phyloP scores from a whole-genome alignment of 2,797 vertebrate species.

The Amphiprion clarkii region DNA sequence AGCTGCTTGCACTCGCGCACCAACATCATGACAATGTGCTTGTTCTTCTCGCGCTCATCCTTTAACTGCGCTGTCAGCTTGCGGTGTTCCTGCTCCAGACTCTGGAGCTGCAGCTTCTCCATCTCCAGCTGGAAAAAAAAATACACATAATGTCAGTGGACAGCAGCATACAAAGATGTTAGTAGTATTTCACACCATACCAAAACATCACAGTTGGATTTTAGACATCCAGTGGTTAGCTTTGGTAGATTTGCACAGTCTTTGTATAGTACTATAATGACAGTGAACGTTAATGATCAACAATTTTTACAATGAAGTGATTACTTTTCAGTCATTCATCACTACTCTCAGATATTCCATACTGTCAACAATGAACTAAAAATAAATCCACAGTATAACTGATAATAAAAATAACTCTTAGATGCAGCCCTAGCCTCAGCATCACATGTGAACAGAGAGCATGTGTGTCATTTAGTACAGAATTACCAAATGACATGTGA shows the following conservation, averaged over 20 bases:
- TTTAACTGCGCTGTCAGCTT: constrained; percentile 92
- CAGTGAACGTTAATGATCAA: too few species aligned
- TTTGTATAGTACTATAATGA: too few species aligned
- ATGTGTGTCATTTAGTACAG: too few species aligned
- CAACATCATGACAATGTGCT: constrained; percentile 96
- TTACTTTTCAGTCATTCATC: neutral
- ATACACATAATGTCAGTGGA: constrained; percentile 19
- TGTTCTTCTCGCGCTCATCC: constrained; percentile 96
- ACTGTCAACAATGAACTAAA: neutral
- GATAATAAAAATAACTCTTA: neutral
- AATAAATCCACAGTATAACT: neutral
- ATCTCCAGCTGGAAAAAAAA: constrained; percentile 91
- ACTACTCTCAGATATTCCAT: too few species aligned
- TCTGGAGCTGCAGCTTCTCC: constrained; percentile 96
- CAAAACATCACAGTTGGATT: neutral
- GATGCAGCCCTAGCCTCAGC: too few species aligned
- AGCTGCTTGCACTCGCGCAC: constrained; percentile 98
- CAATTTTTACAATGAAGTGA: too few species aligned
- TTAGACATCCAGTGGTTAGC: neutral
- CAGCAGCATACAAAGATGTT: neutral
- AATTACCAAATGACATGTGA: too few species aligned
- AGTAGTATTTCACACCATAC: neutral
- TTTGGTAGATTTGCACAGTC: neutral
- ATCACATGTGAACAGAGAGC: too few species aligned
- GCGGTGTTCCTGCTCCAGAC: constrained; percentile 94